Conservation (phyloP, 2,797 vertebrate genomes). For the Smutsia temminckii region DNA sequence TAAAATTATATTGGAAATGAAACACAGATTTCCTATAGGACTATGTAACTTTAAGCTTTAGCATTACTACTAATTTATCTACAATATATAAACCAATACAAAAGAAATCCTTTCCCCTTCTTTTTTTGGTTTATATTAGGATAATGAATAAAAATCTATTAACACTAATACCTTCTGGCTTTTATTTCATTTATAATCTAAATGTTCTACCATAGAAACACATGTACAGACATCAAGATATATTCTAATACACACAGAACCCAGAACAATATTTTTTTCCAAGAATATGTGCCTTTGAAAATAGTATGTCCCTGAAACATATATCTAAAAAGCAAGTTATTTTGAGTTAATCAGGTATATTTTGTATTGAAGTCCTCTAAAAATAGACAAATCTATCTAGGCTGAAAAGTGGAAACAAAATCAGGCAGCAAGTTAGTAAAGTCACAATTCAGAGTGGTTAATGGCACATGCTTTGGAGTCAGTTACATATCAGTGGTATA, state of each 20-base stretch:
- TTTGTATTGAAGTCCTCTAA: background rate
- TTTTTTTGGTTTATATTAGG: background rate
- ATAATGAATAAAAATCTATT: constrained; percentile 21
- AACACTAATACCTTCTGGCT: constrained; percentile 14
- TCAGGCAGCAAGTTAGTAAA: background rate
- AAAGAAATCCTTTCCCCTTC: background rate
- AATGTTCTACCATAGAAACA: background rate
- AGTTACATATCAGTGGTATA: background rate
- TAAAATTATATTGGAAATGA: constrained; percentile 45
- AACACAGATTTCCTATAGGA: constrained; percentile 1
- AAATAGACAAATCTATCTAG: background rate
- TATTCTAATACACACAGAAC: background rate
- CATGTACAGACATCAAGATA: background rate
- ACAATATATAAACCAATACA: background rate
- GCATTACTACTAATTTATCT: background rate
- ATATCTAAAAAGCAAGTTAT: background rate
- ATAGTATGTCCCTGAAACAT: background rate
- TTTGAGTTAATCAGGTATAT: background rate
- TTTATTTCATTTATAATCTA: constrained; percentile 21
- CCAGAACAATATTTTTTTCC: background rate
- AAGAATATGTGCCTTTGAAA: background rate
- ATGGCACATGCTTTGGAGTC: background rate
- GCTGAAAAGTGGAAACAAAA: background rate
- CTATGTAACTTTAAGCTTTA: background rate
- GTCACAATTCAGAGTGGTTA: background rate